Evolutionary conservation across 2,113 vertebrate species (phyloP).

Genomic region (Rhegmatorhina hoffmannsi): DNA sequence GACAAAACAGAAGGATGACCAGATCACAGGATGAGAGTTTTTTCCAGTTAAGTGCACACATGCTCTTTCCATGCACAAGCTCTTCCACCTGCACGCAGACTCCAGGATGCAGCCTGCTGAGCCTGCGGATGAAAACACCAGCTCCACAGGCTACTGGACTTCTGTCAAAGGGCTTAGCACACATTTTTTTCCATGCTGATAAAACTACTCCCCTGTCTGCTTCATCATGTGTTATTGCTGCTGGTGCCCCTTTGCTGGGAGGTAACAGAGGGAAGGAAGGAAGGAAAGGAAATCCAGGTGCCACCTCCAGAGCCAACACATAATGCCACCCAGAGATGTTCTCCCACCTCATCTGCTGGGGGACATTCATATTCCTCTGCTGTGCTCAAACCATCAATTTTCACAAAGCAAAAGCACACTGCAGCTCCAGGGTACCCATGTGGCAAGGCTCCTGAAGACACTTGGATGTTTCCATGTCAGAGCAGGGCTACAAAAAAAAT

Average conservation of each 20-base stretch:
- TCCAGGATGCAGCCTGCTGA: background rate
- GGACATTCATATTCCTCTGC: background rate
- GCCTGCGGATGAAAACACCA: background rate
- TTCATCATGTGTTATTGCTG: rapidly evolving
- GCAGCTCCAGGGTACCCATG: background rate
- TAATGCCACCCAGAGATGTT: background rate
- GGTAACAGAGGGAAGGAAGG: background rate
- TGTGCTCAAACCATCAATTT: background rate
- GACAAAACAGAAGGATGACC: background rate
- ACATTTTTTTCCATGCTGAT: background rate
- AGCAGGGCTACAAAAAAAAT: background rate
- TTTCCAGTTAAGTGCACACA: background rate
- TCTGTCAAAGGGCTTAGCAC: background rate
- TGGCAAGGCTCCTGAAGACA: background rate
- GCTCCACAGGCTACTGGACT: background rate
- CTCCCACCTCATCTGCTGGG: background rate
- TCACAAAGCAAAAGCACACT: background rate
- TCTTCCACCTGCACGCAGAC: background rate
- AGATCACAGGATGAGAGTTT: background rate
- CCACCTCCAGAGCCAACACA: background rate
- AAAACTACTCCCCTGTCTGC: background rate
- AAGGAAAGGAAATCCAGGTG: background rate
- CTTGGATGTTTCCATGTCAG: background rate
- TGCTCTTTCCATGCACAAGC: background rate
- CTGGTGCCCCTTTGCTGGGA: background rate